Base-by-base conservation (phyloP, 2,888 invertebrate genomes). In the Frankliniella intonsa region DNA sequence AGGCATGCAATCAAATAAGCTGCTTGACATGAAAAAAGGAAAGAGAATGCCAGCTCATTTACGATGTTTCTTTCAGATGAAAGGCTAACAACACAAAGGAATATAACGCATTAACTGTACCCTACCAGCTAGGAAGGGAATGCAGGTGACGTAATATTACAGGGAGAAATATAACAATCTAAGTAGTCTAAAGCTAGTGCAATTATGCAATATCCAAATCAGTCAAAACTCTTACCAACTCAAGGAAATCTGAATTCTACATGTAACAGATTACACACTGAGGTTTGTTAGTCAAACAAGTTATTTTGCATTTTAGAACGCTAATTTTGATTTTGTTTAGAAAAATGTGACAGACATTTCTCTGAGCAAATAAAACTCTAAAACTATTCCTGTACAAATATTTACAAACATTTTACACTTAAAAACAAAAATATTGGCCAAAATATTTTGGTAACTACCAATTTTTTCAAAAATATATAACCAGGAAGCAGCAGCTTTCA, bases 341-440 rank as follows among this genome's bases (percentile, higher is more conserved):
- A 25, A 25, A 76, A 76, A 76, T 76, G 22, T 12, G 22, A 25
- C 69, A 25, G 12, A 76, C 22, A 76, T 62, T 62, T 19, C 69
- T 25, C n/a, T 76, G 69, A 76, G 69, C 69, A 76, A 76, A 76
- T 76, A 25, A 12, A 76, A 25, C 22, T 22, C 25, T 12, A 76
- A 25, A 76, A 25, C 69, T 76, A 76, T 76, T 25, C 69, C n/a
- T 76, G 25, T 76, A 76, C 69, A 76, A 22, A 22, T 76, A 76
- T 76, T 10, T 76, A 76, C 69, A 76, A 76, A 10, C 22, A 22
- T 12, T 76, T 8, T 25, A 25, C 25, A 38, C 8, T 12, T 5
- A 22, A 12, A 76, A 25, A 12, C 0, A 25, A 12, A 25, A 76
- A 76, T 25, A 25, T 76, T 76, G 69, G 69, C 25, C 69, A 76